Conservation (phyloP, 2,113 vertebrate genomes). For the Atrichornis clamosus region DNA sequence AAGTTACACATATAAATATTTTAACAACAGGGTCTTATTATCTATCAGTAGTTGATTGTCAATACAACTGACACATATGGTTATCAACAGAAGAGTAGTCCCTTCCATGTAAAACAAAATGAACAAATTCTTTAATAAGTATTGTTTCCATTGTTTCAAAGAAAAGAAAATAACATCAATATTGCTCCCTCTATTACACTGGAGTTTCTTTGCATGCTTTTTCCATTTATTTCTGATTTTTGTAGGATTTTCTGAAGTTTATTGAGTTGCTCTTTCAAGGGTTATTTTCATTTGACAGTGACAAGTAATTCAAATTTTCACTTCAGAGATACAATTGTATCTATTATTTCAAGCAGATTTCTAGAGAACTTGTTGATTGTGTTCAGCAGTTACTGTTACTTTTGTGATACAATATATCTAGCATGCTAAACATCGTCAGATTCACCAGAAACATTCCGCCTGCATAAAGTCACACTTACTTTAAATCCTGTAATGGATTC, state of each 20-base stretch:
- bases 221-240: not conserved
- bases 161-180: not conserved
- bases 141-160: not conserved
- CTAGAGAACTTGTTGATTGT: not conserved
- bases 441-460: not conserved
- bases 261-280: not conserved
- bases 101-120: not conserved
- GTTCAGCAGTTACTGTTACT: not conserved
- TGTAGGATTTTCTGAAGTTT: not conserved
- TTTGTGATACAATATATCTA: not conserved
- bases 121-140: not conserved
- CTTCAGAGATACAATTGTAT: not conserved
- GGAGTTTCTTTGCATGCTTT: not conserved
- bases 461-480: not conserved
- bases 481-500: not conserved
- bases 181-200: not conserved
- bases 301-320: not conserved
- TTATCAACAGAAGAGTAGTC: not conserved
- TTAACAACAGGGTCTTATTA: not conserved
- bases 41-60: not conserved
- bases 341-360: not conserved
- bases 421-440: not conserved
- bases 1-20: not conserved
- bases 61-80: not conserved
- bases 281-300: not conserved